These are phyloP conservation scores for Macroglossus sobrinus DNA, from an alignment of 2,113 vertebrate species.

Conservation along the genomic window DNA sequence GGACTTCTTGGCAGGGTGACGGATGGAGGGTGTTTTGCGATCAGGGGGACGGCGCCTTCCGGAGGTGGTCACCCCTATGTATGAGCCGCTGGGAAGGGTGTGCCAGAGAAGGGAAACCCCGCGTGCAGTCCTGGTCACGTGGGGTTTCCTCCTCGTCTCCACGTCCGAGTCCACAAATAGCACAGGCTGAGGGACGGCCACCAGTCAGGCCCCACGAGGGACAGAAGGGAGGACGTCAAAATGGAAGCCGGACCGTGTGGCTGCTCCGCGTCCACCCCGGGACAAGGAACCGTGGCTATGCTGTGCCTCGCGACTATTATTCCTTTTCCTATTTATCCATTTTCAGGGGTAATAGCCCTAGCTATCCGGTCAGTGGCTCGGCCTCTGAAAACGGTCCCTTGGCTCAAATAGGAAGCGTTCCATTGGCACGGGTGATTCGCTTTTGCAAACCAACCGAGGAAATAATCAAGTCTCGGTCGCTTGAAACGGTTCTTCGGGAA, in stretches of 20 bases:
- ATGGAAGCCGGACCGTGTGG: not conserved
- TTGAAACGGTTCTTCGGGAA: not conserved
- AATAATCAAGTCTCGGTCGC: not conserved
- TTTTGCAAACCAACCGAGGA: not conserved
- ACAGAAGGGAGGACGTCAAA: not conserved
- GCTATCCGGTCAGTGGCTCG: not conserved
- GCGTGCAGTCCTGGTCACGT: not conserved
- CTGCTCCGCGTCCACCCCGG: not conserved
- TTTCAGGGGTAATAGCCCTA: not conserved
- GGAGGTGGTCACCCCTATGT: not conserved
- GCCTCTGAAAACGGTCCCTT: not conserved
- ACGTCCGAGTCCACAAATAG: not conserved
- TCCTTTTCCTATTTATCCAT: not conserved
- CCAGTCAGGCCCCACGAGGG: not conserved
- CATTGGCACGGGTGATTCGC: not conserved
- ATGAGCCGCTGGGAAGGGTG: not conserved
- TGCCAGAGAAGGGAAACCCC: not conserved
- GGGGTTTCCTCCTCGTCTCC: not conserved
- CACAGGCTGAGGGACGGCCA: not conserved
- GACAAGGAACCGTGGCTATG: fast-evolving
- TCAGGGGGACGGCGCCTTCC: not conserved
- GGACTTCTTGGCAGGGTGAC: not conserved
- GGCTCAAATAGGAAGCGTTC: not conserved
- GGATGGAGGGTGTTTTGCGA: not conserved
- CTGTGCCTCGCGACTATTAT: not conserved